A percentile compares a stretch with the other conserved stretches of the same genome.
Conservation (phyloP, 2,888 invertebrate species). For the Hydropsyche betteni region DNA sequence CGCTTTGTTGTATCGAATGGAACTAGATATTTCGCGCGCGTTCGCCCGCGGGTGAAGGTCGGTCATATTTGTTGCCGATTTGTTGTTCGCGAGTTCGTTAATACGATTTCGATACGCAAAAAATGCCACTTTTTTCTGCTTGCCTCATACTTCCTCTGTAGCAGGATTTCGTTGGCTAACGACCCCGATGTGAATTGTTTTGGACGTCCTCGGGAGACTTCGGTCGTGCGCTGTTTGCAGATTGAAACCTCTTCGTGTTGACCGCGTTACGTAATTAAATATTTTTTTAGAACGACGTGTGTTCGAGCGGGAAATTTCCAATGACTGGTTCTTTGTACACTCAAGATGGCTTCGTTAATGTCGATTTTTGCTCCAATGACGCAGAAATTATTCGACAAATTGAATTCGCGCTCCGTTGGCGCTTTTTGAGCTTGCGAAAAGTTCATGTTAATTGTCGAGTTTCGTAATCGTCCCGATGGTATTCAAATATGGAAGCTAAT, state of each 20-base stretch:
- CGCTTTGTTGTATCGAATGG: constrained; percentile 27
- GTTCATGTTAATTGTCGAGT: too few relatives aligned
- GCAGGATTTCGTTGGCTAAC: constrained; percentile 1
- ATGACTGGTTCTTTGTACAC: too few relatives aligned
- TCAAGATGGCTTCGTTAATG: too few relatives aligned
- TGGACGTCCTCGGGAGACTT: not conserved
- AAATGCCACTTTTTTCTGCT: constrained; percentile 1
- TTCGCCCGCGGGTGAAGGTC: constrained; percentile 5
- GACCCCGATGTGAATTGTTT: not conserved
- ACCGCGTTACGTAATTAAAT: constrained; percentile 1
- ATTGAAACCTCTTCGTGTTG: not conserved
- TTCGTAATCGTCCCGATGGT: too few relatives aligned
- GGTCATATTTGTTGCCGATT: constrained; percentile 3
- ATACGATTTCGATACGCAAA: constrained; percentile 20
- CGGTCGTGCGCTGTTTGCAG: not conserved
- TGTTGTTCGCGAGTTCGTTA: constrained; percentile 17
- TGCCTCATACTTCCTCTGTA: not conserved
- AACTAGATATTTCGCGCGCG: not conserved
- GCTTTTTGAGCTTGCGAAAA: too few relatives aligned
- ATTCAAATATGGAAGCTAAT: too few relatives aligned
- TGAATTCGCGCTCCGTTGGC: too few relatives aligned
- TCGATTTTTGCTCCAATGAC: too few relatives aligned
- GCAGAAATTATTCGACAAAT: too few relatives aligned
- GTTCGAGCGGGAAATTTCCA: too few relatives aligned
- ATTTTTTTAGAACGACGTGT: not conserved